phyloP scores from a whole-genome alignment of 2,888 invertebrate genomes.

The Drosophila fulvimacula region DNA sequence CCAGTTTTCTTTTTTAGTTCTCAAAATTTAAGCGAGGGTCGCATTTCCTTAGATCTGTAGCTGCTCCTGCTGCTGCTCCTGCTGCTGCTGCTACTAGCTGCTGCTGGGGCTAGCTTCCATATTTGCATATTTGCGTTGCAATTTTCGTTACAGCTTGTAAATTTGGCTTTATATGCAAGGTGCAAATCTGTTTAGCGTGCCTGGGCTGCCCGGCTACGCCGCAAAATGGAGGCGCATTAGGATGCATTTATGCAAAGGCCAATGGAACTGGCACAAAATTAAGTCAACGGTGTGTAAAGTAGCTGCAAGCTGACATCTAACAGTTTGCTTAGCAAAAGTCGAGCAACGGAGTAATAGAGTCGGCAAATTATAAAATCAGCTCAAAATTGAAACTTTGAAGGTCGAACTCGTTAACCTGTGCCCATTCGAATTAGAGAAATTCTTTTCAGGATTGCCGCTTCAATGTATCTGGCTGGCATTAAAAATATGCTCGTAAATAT shows the following conservation, averaged over 20 bases:
- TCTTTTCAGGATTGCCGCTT: constrained; percentile 9
- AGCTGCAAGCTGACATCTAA: constrained; percentile 34
- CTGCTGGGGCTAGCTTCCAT: constrained; percentile 8
- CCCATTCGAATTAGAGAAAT: constrained; percentile 26
- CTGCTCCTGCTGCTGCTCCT: constrained; percentile 10
- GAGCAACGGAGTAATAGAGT: neutral
- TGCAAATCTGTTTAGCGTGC: constrained; percentile 74
- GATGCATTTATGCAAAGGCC: constrained; percentile 75
- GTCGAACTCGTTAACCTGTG: constrained; percentile 7
- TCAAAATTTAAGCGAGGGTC: constrained; percentile 34
- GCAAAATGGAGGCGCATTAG: constrained; percentile 54
- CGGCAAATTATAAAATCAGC: neutral
- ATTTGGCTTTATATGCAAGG: constrained; percentile 71
- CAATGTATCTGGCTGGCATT: constrained; percentile 3
- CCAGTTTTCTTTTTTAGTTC: constrained; percentile 3
- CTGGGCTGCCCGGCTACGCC: constrained; percentile 3
- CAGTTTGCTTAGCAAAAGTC: constrained; percentile 11
- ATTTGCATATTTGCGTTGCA: constrained; percentile 75
- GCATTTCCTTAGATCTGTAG: constrained; percentile 10
- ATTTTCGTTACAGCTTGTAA: constrained; percentile 74
- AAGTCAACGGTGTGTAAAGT: constrained; percentile 53
- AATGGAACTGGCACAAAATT: constrained; percentile 51
- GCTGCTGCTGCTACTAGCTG: constrained; percentile 11
- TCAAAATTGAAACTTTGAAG: constrained; percentile 3
- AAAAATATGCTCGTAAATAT: constrained; percentile 61